Percentiles rank a stretch among this genome's conserved stretches.
These are phyloP conservation scores for Dioctria linearis DNA, from an alignment of 2,888 invertebrate species.

Conservation along the genomic window DNA sequence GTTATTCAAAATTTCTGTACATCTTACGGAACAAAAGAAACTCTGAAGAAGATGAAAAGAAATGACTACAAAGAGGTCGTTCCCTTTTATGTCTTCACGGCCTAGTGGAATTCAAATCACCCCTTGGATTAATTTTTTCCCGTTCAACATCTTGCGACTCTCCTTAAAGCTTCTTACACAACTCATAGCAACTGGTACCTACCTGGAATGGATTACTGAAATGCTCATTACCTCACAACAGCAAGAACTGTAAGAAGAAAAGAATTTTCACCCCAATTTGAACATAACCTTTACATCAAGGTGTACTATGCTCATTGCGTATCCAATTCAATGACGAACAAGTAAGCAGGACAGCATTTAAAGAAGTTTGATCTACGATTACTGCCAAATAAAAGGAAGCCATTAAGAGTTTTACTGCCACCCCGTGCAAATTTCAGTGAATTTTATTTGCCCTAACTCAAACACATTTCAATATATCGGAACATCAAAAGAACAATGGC, in stretches of 20 bases:
- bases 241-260: slow-evolving; percentile 19
- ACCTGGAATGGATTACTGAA: slow-evolving; percentile 13
- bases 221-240: slow-evolving; percentile 18
- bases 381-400: background rate
- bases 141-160: slow-evolving; percentile 20
- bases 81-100: background rate
- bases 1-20: background rate
- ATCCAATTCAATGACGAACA: background rate
- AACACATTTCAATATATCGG: too few relatives aligned
- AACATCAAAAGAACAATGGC: too few relatives aligned
- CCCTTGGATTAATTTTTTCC: slow-evolving; percentile 30
- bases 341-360: background rate
- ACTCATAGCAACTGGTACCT: slow-evolving; percentile 1
- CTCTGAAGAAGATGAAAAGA: background rate
- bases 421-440: background rate
- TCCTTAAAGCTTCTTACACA: slow-evolving; percentile 3
- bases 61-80: background rate
- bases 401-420: background rate
- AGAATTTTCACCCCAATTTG: background rate
- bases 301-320: slow-evolving; percentile 13
- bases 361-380: background rate
- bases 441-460: background rate
- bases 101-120: slow-evolving; percentile 6
- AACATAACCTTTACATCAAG: background rate
- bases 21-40: background rate